A percentile compares a stretch with the other conserved stretches of the same genome.
Conservation (phyloP, 1,140 invertebrate genomes). For the Caenorhabditis brenneri region DNA sequence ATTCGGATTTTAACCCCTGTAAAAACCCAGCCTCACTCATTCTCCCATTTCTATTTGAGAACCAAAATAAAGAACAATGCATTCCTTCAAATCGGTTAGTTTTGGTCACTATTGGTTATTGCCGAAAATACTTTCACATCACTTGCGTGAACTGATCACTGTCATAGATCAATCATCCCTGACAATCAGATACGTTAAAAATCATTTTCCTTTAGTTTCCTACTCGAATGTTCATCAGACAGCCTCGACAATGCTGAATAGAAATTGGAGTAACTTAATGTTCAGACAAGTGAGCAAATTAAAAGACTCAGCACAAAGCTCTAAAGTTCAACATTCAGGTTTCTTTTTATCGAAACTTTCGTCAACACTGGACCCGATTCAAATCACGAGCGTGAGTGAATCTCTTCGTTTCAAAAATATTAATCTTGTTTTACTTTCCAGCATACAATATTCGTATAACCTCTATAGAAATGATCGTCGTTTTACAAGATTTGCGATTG, state of each 20-base stretch:
- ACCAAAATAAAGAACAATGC: background rate
- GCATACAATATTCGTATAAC: background rate
- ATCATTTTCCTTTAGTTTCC: slow-evolving; percentile 13
- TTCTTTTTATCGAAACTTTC: slow-evolving; percentile 9
- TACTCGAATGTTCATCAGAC: background rate
- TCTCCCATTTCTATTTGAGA: background rate
- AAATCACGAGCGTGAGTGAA: background rate
- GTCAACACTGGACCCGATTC: slow-evolving; percentile 4
- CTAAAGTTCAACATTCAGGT: background rate
- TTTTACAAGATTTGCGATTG: background rate
- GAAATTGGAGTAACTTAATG: slow-evolving; percentile 21
- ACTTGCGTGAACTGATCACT: background rate
- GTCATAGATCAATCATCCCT: background rate
- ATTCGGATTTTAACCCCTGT: background rate
- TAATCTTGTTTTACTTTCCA: background rate
- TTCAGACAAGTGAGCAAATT: background rate
- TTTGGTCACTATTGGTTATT: background rate
- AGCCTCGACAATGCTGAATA: background rate
- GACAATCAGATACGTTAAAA: background rate
- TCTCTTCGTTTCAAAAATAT: background rate
- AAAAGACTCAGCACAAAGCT: too few relatives aligned
- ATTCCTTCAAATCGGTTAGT: background rate
- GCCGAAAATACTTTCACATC: background rate
- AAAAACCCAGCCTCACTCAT: background rate
- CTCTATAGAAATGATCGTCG: background rate